phyloP scores from a whole-genome alignment of 2,113 vertebrate species.

The Elgaria multicarinata region DNA sequence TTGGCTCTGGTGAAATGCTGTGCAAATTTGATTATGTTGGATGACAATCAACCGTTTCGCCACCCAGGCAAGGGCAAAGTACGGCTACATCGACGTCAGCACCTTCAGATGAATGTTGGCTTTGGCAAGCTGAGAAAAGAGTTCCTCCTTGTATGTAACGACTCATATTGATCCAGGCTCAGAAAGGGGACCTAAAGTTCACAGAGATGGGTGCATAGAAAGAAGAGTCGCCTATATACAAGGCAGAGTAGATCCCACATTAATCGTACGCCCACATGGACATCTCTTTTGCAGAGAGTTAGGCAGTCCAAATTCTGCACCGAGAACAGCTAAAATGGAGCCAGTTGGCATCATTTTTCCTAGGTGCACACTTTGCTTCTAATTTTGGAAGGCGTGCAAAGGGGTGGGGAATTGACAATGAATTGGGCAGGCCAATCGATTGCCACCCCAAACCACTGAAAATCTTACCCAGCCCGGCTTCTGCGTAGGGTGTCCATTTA shows the following conservation, averaged over 20 bases:
- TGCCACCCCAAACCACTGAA: too few species aligned
- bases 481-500: too few species aligned
- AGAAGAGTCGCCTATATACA: background rate
- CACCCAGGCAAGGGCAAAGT: conserved; percentile 40
- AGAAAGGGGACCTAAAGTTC: background rate
- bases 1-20: conserved; percentile 19
- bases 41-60: background rate
- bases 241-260: background rate
- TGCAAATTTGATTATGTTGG: conserved; percentile 1
- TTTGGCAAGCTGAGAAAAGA: conserved; percentile 45
- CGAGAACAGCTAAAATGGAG: background rate
- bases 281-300: too few species aligned
- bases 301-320: background rate
- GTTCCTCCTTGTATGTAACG: conserved; percentile 8
- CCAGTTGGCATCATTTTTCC: too few species aligned
- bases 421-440: too few species aligned
- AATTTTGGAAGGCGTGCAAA: too few species aligned
- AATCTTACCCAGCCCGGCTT: too few species aligned
- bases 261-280: background rate
- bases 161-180: background rate
- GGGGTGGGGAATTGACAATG: too few species aligned
- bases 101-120: conserved; percentile 36
- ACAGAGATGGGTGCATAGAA: background rate
- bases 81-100: conserved; percentile 20
- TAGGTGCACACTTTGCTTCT: too few species aligned